These are phyloP conservation scores for Sanderia malayensis DNA, from an alignment of 30 jellyfish, hydroid and myxozoan species.

Conservation along the genomic window DNA sequence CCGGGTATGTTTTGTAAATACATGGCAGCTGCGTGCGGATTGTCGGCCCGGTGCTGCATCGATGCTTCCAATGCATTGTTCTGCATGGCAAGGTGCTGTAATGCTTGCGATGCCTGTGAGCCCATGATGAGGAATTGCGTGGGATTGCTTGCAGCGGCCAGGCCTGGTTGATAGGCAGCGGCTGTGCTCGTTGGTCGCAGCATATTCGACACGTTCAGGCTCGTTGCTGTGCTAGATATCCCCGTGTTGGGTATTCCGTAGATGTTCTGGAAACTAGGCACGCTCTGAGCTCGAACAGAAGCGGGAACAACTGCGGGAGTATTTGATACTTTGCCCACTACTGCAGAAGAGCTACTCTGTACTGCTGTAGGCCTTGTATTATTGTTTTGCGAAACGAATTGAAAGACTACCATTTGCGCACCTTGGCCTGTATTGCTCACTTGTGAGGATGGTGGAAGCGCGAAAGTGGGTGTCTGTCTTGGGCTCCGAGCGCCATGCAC, in stretches of 20 bases:
- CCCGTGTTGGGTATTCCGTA: conserved; percentile 45
- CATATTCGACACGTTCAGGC: no score
- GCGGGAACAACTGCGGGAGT: no score
- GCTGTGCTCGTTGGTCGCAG: conserved; percentile 25
- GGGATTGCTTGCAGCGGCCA: conserved; percentile 44
- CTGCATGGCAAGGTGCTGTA: conserved; percentile 68
- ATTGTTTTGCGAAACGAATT: conserved; percentile 1
- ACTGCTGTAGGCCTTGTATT: not conserved
- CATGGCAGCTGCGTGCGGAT: conserved; percentile 58
- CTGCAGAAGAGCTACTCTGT: not conserved
- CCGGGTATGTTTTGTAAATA: conserved; percentile 52
- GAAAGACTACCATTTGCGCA: conserved; percentile 6
- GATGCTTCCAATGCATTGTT: conserved; percentile 52
- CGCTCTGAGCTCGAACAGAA: not conserved
- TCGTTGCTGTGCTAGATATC: no score
- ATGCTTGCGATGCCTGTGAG: conserved; percentile 78
- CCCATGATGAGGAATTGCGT: conserved; percentile 64
- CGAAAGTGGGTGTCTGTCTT: not conserved
- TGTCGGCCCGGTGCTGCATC: conserved; percentile 47
- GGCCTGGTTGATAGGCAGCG: conserved; percentile 25
- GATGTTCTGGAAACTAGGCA: conserved; percentile 15
- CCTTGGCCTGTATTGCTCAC: not conserved
- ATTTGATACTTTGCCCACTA: not conserved
- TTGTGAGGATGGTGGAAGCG: not conserved
- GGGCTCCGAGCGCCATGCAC: not conserved